Percentiles rank a stretch among this genome's conserved stretches.
phyloP scores from a whole-genome alignment of 1,140 invertebrate species.

The Lepeophtheirus salmonis region DNA sequence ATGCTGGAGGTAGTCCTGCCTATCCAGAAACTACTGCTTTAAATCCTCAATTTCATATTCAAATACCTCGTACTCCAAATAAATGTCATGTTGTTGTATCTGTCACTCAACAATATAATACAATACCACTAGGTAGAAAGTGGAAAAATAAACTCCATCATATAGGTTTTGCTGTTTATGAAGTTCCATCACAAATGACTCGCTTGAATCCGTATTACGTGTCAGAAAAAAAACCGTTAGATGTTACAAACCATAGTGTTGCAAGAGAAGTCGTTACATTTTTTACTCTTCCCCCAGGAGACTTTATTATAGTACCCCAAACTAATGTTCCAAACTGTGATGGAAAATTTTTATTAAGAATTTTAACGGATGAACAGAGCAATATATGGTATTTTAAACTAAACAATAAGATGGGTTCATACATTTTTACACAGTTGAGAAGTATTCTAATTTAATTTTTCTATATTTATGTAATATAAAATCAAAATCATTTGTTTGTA shows the following conservation, averaged over 20 bases:
- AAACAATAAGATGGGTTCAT: too few species aligned
- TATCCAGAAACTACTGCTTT: conserved; percentile 42
- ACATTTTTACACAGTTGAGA: too few species aligned
- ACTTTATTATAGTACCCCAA: conserved; percentile 57
- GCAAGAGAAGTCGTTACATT: conserved; percentile 49
- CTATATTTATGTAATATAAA: too few species aligned
- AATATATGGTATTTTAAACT: conserved; percentile 56
- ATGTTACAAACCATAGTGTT: conserved; percentile 44
- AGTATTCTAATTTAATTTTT: too few species aligned
- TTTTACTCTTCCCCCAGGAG: conserved; percentile 49
- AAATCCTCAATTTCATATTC: conserved; percentile 51
- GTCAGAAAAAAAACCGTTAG: conserved; percentile 42
- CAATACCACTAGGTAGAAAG: conserved; percentile 26
- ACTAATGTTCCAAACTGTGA: conserved; percentile 45
- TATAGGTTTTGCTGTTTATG: conserved; percentile 43
- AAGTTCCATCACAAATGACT: conserved; percentile 40
- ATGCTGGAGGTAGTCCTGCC: conserved; percentile 44
- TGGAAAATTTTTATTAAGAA: conserved; percentile 45
- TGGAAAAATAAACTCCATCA: conserved; percentile 21
- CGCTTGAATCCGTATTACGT: conserved; percentile 40
- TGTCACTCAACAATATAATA: conserved; percentile 47
- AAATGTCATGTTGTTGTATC: conserved; percentile 52
- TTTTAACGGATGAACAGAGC: conserved; percentile 48
- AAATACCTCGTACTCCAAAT: conserved; percentile 36
- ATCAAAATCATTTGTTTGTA: too few species aligned